Evolutionary conservation across 2,797 vertebrate genomes (phyloP).

Genomic region (Diplodus sargus): DNA sequence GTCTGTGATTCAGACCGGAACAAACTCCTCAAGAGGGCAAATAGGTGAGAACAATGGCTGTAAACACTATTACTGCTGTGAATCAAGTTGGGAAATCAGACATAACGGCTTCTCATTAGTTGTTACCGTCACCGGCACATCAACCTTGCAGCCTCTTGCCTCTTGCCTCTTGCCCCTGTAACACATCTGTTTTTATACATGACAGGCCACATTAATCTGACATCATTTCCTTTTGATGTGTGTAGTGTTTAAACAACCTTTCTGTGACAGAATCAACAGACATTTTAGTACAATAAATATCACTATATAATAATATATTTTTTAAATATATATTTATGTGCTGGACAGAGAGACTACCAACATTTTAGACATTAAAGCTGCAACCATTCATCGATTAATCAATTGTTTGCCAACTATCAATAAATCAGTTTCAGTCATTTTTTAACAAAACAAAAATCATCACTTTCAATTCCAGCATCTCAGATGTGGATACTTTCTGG

Average conservation of each 20-base stretch:
- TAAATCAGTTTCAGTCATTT: too few species aligned
- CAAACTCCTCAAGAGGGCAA: constrained; percentile 47
- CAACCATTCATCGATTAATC: too few species aligned
- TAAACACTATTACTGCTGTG: constrained; percentile 45
- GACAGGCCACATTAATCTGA: constrained; percentile 7
- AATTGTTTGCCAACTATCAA: too few species aligned
- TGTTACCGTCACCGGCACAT: constrained; percentile 35
- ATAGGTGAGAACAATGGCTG: constrained; percentile 44
- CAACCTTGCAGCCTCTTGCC: constrained; percentile 31
- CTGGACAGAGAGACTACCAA: not conserved
- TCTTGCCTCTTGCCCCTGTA: too few species aligned
- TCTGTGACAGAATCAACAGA: too few species aligned
- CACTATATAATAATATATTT: too few species aligned
- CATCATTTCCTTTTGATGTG: not conserved
- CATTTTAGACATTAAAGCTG: too few species aligned
- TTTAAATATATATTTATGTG: not conserved
- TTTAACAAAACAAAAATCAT: too few species aligned
- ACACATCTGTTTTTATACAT: constrained; percentile 15
- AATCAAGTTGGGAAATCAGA: constrained; percentile 68
- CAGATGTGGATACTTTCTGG: too few species aligned
- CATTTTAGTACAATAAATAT: not conserved
- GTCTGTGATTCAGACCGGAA: constrained; percentile 43
- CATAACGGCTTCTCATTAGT: constrained; percentile 56
- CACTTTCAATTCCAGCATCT: too few species aligned
- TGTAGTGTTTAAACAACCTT: not conserved